Percentiles rank a stretch among this genome's conserved stretches.
These are phyloP conservation scores for Sebastes flavidus DNA, from an alignment of 2,797 vertebrate genomes.

Conservation along the genomic window DNA sequence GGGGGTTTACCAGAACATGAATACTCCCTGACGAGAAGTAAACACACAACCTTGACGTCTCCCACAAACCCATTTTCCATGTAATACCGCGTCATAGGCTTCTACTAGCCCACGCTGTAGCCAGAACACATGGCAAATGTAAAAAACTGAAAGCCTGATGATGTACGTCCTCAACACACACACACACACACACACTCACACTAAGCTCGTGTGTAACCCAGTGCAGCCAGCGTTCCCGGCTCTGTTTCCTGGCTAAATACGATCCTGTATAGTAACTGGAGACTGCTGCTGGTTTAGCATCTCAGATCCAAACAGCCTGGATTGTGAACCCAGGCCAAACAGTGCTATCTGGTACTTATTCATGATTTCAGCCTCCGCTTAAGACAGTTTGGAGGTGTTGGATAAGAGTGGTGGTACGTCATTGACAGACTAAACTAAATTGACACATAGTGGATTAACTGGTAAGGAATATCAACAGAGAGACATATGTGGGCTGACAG, in stretches of 20 bases:
- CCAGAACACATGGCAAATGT: conserved; percentile 11
- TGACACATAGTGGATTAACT: neutral
- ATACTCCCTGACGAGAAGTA: conserved; percentile 11
- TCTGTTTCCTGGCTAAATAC: conserved; percentile 58
- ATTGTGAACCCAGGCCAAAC: conserved; percentile 29
- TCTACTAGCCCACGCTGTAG: neutral
- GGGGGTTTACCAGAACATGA: conserved; percentile 29
- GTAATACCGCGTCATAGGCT: neutral
- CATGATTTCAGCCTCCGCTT: conserved; percentile 7
- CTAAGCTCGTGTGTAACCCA: conserved; percentile 11
- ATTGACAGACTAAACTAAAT: neutral
- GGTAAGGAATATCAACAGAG: neutral
- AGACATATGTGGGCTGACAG: conserved; percentile 9
- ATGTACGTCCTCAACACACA: neutral
- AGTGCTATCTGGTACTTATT: neutral
- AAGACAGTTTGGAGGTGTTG: neutral
- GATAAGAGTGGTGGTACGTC: neutral
- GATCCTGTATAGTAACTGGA: conserved; percentile 68
- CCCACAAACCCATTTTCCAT: neutral
- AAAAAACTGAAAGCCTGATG: conserved; percentile 23
- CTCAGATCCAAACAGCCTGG: conserved; percentile 40
- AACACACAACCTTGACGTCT: neutral
- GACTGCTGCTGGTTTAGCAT: conserved; percentile 28
- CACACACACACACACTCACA: neutral
- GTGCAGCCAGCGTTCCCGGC: conserved; percentile 19